phyloP scores from a whole-genome alignment of 2,888 invertebrate genomes.

The Iphiclides podalirius region DNA sequence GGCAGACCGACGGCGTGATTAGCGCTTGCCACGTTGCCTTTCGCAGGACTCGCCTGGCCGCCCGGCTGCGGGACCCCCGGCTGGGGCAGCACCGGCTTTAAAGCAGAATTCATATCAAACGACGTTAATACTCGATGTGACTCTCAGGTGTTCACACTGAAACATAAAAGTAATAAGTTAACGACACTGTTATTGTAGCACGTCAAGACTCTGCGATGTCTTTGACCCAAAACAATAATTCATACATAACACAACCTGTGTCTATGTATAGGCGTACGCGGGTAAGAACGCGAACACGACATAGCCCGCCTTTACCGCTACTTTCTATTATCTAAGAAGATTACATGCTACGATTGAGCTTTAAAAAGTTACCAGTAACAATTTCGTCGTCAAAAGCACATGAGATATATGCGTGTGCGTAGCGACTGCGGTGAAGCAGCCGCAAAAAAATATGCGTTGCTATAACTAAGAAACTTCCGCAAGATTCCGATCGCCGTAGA shows the following conservation, averaged over 20 bases:
- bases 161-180: conserved; percentile 60
- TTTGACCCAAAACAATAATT: conserved; percentile 77
- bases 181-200: conserved; percentile 53
- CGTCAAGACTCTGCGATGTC: conserved; percentile 61
- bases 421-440: conserved; percentile 55
- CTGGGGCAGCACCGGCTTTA: conserved; percentile 80
- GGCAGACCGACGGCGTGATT: conserved; percentile 66
- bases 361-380: conserved; percentile 60
- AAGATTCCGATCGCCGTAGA: conserved; percentile 58
- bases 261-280: conserved; percentile 58
- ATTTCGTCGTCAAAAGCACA: conserved; percentile 55
- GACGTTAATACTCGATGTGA: conserved; percentile 37
- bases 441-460: conserved; percentile 78
- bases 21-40: conserved; percentile 66
- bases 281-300: conserved; percentile 58
- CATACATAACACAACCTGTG: conserved; percentile 54
- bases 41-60: conserved; percentile 66
- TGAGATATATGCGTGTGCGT: conserved; percentile 52
- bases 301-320: conserved; percentile 42
- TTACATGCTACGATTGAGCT: conserved; percentile 41
- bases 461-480: conserved; percentile 73
- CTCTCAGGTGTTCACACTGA: conserved; percentile 40
- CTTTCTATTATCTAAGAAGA: conserved; percentile 44
- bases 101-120: conserved; percentile 81
- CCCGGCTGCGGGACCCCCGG: conserved; percentile 70